Percentiles rank a stretch among this genome's conserved stretches.
Conservation (phyloP, 2,113 vertebrate genomes). For the Leucopsar rothschildi region DNA sequence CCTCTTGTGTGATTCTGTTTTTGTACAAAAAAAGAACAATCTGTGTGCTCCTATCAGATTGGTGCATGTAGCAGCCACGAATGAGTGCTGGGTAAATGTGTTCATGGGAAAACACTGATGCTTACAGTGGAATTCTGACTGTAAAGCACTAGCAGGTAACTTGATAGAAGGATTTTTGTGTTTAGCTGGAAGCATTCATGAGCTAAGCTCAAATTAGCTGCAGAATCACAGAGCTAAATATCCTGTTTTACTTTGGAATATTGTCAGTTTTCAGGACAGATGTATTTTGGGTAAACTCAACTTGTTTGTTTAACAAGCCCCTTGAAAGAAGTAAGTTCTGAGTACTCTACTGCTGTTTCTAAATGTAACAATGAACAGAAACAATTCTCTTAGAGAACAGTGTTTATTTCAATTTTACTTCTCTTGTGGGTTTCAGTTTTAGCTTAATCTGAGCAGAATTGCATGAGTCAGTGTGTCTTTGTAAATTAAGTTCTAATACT, state of each 20-base stretch:
- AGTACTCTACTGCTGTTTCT: background rate
- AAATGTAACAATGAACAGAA: background rate
- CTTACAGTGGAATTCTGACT: background rate
- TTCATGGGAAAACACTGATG: background rate
- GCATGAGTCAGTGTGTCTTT: background rate
- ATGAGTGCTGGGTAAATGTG: background rate
- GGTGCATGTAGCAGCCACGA: rapidly evolving
- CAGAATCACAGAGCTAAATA: background rate
- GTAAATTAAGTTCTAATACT: background rate
- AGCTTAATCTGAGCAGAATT: background rate
- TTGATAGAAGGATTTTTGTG: background rate
- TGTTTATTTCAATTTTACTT: background rate
- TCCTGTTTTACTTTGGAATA: background rate
- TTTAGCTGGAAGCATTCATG: background rate
- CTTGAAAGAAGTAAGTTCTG: background rate
- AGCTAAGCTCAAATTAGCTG: background rate
- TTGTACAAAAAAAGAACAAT: background rate
- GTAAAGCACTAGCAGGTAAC: background rate
- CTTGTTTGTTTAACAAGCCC: background rate
- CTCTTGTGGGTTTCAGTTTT: background rate
- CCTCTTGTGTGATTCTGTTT: background rate
- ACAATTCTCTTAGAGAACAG: background rate
- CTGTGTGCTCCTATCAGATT: rapidly evolving
- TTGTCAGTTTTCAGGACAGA: background rate
- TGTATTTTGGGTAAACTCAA: background rate